A percentile compares a stretch with the other conserved stretches of the same genome.
Evolutionary conservation across 2,113 vertebrate species (phyloP).

Genomic region (Strix aluco): DNA sequence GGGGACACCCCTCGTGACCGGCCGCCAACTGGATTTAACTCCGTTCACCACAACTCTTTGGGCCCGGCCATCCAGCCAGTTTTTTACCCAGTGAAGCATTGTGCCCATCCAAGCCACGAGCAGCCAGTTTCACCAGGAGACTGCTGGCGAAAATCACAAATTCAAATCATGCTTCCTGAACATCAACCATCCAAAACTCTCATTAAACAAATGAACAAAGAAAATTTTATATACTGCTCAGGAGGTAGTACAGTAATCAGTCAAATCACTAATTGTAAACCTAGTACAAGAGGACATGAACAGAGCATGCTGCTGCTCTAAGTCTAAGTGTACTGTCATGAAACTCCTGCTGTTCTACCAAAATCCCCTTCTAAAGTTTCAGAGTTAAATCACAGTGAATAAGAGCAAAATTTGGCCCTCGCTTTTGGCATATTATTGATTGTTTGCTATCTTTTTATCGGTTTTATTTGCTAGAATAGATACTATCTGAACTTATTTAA

Average conservation of each 20-base stretch:
- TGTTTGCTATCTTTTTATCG: conserved; percentile 52
- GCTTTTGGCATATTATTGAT: background rate
- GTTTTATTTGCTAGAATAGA: conserved; percentile 62
- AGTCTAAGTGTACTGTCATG: background rate
- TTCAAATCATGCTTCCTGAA: background rate
- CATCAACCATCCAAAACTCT: background rate
- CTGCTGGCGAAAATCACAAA: too few relatives aligned
- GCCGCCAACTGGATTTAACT: too few relatives aligned
- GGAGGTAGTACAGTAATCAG: conserved; percentile 2
- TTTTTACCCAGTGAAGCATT: too few relatives aligned
- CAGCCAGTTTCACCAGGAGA: too few relatives aligned
- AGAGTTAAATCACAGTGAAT: background rate
- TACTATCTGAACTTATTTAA: conserved; percentile 55
- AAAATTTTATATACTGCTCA: background rate
- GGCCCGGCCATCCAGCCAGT: too few relatives aligned
- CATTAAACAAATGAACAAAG: background rate
- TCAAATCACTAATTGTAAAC: conserved; percentile 19
- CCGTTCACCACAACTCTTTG: too few relatives aligned
- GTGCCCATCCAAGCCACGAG: too few relatives aligned
- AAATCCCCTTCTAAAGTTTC: background rate
- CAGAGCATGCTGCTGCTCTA: background rate
- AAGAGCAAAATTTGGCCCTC: background rate
- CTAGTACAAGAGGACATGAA: background rate
- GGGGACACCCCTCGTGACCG: too few relatives aligned
- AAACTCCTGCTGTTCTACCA: background rate